Evolutionary conservation across 2,888 invertebrate genomes (phyloP).

Genomic region (Ptychoptera albimana): DNA sequence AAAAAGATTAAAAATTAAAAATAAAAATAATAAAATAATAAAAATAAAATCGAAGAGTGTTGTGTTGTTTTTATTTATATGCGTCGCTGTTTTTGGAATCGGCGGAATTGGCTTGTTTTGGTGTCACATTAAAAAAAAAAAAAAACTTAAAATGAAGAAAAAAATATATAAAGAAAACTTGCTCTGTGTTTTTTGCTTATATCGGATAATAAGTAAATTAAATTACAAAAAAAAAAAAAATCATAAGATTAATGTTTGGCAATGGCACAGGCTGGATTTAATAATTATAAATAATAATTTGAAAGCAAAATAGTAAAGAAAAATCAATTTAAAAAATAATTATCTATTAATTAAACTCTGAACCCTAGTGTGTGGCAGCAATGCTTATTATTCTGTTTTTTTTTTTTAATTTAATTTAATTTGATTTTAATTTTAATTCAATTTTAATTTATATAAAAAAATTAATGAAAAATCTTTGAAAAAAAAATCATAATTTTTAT

Average conservation of each 20-base stretch:
- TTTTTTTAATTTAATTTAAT: too few relatives aligned
- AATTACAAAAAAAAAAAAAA: not conserved
- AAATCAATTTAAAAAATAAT: slow-evolving; percentile 6
- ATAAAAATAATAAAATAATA: too few relatives aligned
- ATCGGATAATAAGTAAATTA: not conserved
- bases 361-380: slow-evolving; percentile 9
- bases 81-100: slow-evolving; percentile 4
- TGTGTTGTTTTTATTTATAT: slow-evolving; percentile 15
- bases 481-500: not conserved
- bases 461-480: slow-evolving; percentile 1
- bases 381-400: not conserved
- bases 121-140: slow-evolving; percentile 17
- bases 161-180: slow-evolving; percentile 10
- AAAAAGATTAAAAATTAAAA: slow-evolving; percentile 1
- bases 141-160: slow-evolving; percentile 3
- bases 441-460: not conserved
- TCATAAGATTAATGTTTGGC: slow-evolving; percentile 14
- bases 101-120: slow-evolving; percentile 24
- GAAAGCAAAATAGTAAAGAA: slow-evolving; percentile 5
- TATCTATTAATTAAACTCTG: slow-evolving; percentile 2
- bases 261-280: slow-evolving; percentile 16
- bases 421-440: too few relatives aligned
- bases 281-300: too few relatives aligned
- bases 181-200: slow-evolving; percentile 7
- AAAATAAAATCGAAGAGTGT: slow-evolving; percentile 1